Evolutionary conservation across 2,797 vertebrate species (phyloP).

Genomic region (Ficedula albicollis): DNA sequence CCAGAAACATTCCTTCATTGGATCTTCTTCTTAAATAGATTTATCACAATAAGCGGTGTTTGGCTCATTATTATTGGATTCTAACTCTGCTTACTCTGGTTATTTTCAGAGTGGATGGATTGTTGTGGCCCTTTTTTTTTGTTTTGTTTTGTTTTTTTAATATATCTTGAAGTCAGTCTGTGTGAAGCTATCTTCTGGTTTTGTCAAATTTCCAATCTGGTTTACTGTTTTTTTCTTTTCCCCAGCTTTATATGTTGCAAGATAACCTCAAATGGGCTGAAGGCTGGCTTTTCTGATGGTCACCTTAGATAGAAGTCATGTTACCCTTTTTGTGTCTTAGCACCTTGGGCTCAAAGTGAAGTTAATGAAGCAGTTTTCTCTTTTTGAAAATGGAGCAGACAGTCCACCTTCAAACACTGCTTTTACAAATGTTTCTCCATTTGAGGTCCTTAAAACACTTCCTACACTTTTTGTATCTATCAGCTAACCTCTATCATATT

Average conservation of each 20-base stretch:
- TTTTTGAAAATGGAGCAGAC: not conserved
- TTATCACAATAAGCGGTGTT: not conserved
- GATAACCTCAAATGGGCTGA: not conserved
- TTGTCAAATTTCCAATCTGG: not conserved
- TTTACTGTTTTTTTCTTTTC: slow-evolving; percentile 19
- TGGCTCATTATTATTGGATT: not conserved
- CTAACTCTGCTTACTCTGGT: not conserved
- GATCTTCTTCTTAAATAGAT: not conserved
- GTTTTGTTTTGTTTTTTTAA: not conserved
- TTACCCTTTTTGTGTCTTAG: not conserved
- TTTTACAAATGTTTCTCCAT: slow-evolving; percentile 55
- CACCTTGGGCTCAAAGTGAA: slow-evolving; percentile 15
- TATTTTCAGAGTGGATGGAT: not conserved
- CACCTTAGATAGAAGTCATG: not conserved
- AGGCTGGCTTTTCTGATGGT: not conserved
- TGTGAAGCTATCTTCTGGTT: not conserved
- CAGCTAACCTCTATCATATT: not conserved
- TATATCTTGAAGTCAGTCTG: not conserved
- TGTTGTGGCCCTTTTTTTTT: not conserved
- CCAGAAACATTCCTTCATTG: not conserved
- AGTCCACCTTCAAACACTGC: not conserved
- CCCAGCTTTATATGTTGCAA: not conserved
- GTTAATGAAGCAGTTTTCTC: slow-evolving; percentile 34
- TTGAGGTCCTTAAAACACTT: slow-evolving; percentile 15
- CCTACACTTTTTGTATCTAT: slow-evolving; percentile 29